Base-by-base conservation (phyloP, 2,888 invertebrate genomes). In the Torymus auratus region DNA sequence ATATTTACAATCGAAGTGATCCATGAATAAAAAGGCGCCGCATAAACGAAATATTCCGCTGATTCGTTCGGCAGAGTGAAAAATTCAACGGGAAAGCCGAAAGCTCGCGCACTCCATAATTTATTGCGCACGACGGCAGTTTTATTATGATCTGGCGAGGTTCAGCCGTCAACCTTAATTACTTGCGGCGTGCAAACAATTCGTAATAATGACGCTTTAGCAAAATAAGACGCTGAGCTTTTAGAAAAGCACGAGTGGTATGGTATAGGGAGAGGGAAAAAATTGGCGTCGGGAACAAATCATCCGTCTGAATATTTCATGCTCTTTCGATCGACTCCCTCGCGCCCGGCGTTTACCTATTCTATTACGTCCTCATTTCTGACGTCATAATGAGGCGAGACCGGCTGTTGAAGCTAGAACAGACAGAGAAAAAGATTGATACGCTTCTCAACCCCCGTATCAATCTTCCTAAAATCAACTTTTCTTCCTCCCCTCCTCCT, bases 281-380 rank as follows among this genome's bases (percentile, higher is more conserved):
- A 55, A 74, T 74, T 74, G 73, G 5, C 50, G 23, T 69, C 62
- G 15, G 14, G 41, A 62, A 62, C 64, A 65, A 70, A 70, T 71
- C 62, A 58, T 52, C 12, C 14, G 15, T 15, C 15, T 70, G 64
- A 64, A 71, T 77, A 77, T 71, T 71, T 64, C 56, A 77, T 64
- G 52, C 70, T 77, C 58, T 56, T 15, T 52, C 70, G 52, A 65
- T 62, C 12, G n/a, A 14, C 12, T 41, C 41, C 7, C 41, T 41
- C 41, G 41, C 41, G 7, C 41, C 5, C n/a, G 13, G 23, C 23
- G 60, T 75, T 67, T 68, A 53, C 50, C 52, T 64, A 55, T 58
- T 77, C 77, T 23, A 71, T 77, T 65, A 70, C 52, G 17, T 2
- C 55, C 68, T 69, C 55, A 55, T 76, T 69, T 76, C 76, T 62